These are phyloP conservation scores for Cepaea hortensis DNA, from an alignment of 2,888 invertebrate genomes.

Conservation along the genomic window DNA sequence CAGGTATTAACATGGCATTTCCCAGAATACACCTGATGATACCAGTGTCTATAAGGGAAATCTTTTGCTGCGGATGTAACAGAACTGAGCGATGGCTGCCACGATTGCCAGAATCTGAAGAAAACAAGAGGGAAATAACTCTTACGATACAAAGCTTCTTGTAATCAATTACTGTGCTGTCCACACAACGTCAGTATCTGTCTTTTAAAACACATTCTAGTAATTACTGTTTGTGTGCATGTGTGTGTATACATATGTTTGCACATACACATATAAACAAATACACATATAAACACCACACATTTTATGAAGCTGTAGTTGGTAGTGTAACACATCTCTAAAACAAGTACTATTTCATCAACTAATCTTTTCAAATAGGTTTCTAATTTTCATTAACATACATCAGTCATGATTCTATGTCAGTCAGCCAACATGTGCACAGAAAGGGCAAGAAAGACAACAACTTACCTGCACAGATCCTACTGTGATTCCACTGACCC, in stretches of 20 bases:
- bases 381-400: no score
- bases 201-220: not conserved
- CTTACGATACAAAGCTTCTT: no score
- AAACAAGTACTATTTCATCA: no score
- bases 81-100: conserved; percentile 85
- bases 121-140: not conserved
- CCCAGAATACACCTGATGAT: not conserved
- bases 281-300: no score
- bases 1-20: not conserved
- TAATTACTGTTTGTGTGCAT: not conserved
- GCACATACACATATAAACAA: no score
- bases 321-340: no score
- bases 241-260: no score
- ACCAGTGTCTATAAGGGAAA: conserved; percentile 49
- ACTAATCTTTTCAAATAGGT: no score
- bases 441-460: not conserved
- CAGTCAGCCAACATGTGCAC: not conserved
- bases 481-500: conserved; percentile 85
- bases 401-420: not conserved
- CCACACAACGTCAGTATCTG: no score
- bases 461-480: conserved; percentile 84
- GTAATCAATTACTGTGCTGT: no score
- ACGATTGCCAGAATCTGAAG: conserved; percentile 81
- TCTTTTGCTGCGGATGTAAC: conserved; percentile 79
- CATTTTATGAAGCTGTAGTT: no score